These are phyloP conservation scores for Calosoma granatense DNA, from an alignment of 1,140 invertebrate species.

Conservation along the genomic window DNA sequence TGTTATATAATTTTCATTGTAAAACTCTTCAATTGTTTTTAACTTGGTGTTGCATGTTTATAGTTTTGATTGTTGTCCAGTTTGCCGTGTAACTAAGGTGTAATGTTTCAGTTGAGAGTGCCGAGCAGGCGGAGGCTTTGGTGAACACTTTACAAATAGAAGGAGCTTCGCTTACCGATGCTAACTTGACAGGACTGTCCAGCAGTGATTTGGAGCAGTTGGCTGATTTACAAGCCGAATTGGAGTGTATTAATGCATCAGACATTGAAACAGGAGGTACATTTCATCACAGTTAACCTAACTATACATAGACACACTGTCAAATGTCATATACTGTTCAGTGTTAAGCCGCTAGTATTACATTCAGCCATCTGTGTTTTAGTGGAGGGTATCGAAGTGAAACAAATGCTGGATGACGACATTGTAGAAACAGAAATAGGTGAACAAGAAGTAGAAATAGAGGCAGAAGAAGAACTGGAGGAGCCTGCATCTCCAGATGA, in stretches of 20 bases:
- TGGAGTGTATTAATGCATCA: conserved; percentile 17
- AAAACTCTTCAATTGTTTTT: background rate
- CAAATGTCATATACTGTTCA: background rate
- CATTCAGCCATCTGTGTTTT: background rate
- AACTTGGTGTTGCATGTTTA: background rate
- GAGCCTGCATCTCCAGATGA: conserved; percentile 15
- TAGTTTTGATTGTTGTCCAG: background rate
- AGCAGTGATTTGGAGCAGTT: conserved; percentile 23
- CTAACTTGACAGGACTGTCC: conserved; percentile 17
- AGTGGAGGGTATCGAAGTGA: conserved; percentile 10
- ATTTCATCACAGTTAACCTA: background rate
- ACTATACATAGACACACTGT: background rate
- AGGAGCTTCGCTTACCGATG: conserved; percentile 16
- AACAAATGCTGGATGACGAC: conserved; percentile 20
- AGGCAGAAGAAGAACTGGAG: conserved; percentile 21
- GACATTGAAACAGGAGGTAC: conserved; percentile 27
- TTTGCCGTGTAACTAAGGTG: too few relatives aligned
- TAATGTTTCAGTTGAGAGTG: conserved; percentile 4
- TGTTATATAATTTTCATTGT: conserved; percentile 4
- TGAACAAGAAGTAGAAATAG: conserved; percentile 25
- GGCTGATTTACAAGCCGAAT: conserved; percentile 23
- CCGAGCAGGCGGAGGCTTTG: conserved; percentile 17
- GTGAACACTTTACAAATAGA: conserved; percentile 23
- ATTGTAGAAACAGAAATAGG: conserved; percentile 25
- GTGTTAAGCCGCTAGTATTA: conserved; percentile 10